These are phyloP conservation scores for Tenualosa thibaudeaui DNA, from an alignment of 2,797 vertebrate genomes.

Conservation along the genomic window DNA sequence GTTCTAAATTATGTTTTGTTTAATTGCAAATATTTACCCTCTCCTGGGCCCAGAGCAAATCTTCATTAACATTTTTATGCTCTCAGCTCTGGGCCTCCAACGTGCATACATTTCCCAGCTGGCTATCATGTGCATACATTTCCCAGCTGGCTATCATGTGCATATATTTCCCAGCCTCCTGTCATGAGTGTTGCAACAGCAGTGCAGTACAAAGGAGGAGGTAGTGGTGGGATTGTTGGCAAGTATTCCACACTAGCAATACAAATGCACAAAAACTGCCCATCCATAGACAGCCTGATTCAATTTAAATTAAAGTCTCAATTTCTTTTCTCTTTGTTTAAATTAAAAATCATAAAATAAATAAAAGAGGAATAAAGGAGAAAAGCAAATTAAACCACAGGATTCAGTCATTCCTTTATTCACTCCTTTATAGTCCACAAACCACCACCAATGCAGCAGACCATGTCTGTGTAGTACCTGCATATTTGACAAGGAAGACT, in stretches of 20 bases:
- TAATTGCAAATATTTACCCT: constrained; percentile 63
- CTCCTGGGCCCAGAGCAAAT: constrained; percentile 63
- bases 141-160: constrained; percentile 29
- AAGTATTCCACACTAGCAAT: neutral
- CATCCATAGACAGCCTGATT: neutral
- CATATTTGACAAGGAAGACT: neutral
- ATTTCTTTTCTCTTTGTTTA: neutral
- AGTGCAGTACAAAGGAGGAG: neutral
- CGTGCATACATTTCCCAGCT: constrained; percentile 45
- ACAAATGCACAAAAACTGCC: neutral
- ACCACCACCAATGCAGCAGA: neutral
- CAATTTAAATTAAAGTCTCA: neutral
- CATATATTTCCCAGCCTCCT: constrained; percentile 62
- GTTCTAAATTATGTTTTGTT: constrained; percentile 58
- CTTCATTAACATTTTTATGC: constrained; percentile 81
- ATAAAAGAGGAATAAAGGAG: neutral
- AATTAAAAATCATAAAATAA: neutral
- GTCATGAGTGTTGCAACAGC: constrained; percentile 57
- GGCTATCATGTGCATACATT: constrained; percentile 52
- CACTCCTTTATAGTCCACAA: neutral
- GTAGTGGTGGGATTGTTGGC: neutral
- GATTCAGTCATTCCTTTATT: too few species aligned
- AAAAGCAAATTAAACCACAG: neutral
- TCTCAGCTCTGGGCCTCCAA: constrained; percentile 70
- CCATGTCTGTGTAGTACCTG: neutral